Base-by-base conservation (phyloP, 2,113 vertebrate species). In the Gallinago media region DNA sequence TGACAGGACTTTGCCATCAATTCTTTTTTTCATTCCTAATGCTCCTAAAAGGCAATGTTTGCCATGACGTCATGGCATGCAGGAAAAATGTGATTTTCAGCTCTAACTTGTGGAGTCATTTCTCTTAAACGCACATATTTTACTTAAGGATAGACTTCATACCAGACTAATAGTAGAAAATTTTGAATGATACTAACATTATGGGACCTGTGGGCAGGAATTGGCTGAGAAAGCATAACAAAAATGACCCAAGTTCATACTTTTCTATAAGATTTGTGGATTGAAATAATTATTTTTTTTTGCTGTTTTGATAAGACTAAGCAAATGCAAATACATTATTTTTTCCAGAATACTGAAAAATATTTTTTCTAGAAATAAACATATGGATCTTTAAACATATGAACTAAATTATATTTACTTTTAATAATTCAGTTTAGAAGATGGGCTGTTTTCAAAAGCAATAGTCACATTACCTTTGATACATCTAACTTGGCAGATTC, bases 401-500 rank as follows among this genome's bases (percentile, higher is more conserved):
- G 11, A 91, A 27, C 14, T 27, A 56, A 88, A 47, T 63, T 58
- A 73, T 44, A 61, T 68, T 91, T 83, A 36, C 3, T 74, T 58
- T 36, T 66, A 34, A 40, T 65, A 47, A 79, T 40, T 75, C 22
- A 29, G 54, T 91, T 55, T n/a, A 84, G 47, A 75, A 61, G 38
- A 47, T 1, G 32, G n/a, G 27, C 59, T 93, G 29, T 75, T 96
- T 89, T 92, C 54, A 93, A 84, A 95, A 89, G 55, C 25, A 52
- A 94, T 70, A 93, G 36, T 74, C 29, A 42, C 8, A 61, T 71
- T 85, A 71, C 52, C n/a, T 96, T 63, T 63, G 40, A 80, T 92
- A 85, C 70, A 78, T 76, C 92, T 62, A 94, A 88, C 46, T 89
- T 92, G 70, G 74, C 87, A 92, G 76, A 94, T 82, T 88, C 88